Conservation (phyloP, 92 coral and sea anemone genomes). For the Virgularia gustaviana region DNA sequence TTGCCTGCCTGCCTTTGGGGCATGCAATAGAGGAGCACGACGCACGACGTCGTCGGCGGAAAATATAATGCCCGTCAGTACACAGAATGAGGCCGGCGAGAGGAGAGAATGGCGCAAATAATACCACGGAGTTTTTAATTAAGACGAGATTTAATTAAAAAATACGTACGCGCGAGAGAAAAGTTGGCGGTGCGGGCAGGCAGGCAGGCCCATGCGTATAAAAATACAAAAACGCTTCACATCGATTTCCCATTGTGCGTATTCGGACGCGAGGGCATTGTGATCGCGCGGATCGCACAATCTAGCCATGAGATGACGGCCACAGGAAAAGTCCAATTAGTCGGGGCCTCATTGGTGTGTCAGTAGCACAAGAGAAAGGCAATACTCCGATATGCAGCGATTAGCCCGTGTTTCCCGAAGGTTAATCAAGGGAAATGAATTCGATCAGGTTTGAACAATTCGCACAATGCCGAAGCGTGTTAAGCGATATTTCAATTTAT, state of each 20-base stretch:
- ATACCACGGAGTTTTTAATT: constrained; percentile 34
- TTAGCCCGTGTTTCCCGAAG: constrained; percentile 22
- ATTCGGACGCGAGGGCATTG: no score
- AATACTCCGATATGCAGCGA: no score
- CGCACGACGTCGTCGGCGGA: background rate
- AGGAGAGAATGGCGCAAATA: constrained; percentile 30
- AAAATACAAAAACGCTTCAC: no score
- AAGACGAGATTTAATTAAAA: constrained; percentile 38
- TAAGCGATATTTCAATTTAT: constrained; percentile 33
- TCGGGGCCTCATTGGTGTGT: background rate
- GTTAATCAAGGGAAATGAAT: constrained; percentile 27
- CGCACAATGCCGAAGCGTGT: constrained; percentile 39
- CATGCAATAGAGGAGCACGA: no score
- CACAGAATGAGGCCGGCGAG: constrained; percentile 7
- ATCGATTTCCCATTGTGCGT: no score
- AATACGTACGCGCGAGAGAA: constrained; percentile 6
- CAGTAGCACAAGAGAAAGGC: background rate
- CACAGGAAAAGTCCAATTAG: constrained; percentile 27
- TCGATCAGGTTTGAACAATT: constrained; percentile 3
- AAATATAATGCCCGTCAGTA: constrained; percentile 27
- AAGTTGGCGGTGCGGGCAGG: constrained; percentile 12
- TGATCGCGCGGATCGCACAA: no score
- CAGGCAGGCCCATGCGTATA: no score
- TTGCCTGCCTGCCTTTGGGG: no score
- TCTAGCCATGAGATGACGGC: no score